Conservation (phyloP, 2,888 invertebrate genomes). For the Lasioglossum pauxillum region DNA sequence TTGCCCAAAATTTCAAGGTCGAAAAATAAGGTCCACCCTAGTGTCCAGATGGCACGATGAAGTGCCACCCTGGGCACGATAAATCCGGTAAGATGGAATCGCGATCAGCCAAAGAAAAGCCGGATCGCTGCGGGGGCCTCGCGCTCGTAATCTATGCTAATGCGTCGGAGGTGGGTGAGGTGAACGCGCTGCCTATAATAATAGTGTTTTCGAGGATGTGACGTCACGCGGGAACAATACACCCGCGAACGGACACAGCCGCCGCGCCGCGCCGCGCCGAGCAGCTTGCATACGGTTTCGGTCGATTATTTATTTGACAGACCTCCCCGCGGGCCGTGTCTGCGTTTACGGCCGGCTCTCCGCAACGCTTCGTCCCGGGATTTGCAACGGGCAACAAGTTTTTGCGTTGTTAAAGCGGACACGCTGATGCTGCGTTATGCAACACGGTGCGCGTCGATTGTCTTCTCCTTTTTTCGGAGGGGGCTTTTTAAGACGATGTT, state of each 20-base stretch:
- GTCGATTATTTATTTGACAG: slow-evolving; percentile 75
- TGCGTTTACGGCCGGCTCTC: slow-evolving; percentile 57
- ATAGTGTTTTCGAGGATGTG: slow-evolving; percentile 72
- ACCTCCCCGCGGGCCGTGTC: slow-evolving; percentile 67
- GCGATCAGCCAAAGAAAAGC: slow-evolving; percentile 48
- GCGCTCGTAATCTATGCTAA: slow-evolving; percentile 72
- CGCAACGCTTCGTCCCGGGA: slow-evolving; percentile 27
- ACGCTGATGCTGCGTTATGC: slow-evolving; percentile 23
- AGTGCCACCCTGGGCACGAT: slow-evolving; percentile 34
- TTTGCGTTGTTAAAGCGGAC: not conserved
- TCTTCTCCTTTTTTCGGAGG: slow-evolving; percentile 5
- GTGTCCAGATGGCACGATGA: too few relatives aligned
- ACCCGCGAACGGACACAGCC: slow-evolving; percentile 11
- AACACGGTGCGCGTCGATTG: slow-evolving; percentile 3
- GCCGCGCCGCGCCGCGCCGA: not conserved
- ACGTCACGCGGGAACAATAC: slow-evolving; percentile 66
- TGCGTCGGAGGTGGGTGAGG: slow-evolving; percentile 67
- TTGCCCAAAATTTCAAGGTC: too few relatives aligned
- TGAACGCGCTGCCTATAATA: slow-evolving; percentile 61
- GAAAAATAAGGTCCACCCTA: too few relatives aligned
- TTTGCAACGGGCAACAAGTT: slow-evolving; percentile 30
- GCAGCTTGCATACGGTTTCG: slow-evolving; percentile 59
- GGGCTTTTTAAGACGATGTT: not conserved
- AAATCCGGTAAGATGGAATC: slow-evolving; percentile 40
- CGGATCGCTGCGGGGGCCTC: slow-evolving; percentile 57